These are phyloP conservation scores for Brotula barbata DNA, from an alignment of 2,797 vertebrate genomes.

Conservation along the genomic window DNA sequence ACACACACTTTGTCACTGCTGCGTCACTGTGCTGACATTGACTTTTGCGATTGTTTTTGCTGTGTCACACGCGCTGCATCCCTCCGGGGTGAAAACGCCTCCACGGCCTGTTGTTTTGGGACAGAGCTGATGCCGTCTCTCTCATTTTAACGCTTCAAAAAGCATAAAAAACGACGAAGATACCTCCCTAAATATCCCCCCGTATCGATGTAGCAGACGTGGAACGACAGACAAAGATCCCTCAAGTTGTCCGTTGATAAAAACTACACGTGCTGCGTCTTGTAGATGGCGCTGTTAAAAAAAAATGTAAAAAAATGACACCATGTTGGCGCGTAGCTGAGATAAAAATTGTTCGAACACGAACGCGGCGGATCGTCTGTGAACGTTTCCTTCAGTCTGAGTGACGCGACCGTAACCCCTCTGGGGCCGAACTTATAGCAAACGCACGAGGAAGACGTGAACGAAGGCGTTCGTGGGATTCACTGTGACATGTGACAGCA, in stretches of 20 bases:
- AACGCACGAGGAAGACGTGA: background rate
- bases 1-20: background rate
- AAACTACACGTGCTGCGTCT: background rate
- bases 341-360: background rate
- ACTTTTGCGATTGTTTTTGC: slow-evolving; percentile 17
- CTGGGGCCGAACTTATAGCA: slow-evolving; percentile 17
- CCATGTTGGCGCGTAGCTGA: background rate
- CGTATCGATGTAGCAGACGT: no score
- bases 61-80: slow-evolving; percentile 14
- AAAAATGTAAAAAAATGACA: slow-evolving; percentile 1
- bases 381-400: slow-evolving; percentile 18
- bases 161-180: slow-evolving; percentile 21
- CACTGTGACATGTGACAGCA: no score
- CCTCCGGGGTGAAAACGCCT: slow-evolving; percentile 14
- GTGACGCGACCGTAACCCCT: slow-evolving; percentile 11
- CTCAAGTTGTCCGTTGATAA: slow-evolving; percentile 7
- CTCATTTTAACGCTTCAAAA: slow-evolving; percentile 13
- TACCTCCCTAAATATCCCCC: slow-evolving; percentile 9
- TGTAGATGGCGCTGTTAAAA: slow-evolving; percentile 12
- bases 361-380: slow-evolving; percentile 1
- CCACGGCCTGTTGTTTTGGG: slow-evolving; percentile 1
- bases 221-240: background rate
- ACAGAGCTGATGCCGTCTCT: slow-evolving; percentile 27
- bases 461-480: slow-evolving; percentile 20
- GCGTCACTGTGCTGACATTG: slow-evolving; percentile 15